These are phyloP conservation scores for Ptychadena robeensis DNA, from an alignment of 2,797 vertebrate genomes.

Conservation along the genomic window DNA sequence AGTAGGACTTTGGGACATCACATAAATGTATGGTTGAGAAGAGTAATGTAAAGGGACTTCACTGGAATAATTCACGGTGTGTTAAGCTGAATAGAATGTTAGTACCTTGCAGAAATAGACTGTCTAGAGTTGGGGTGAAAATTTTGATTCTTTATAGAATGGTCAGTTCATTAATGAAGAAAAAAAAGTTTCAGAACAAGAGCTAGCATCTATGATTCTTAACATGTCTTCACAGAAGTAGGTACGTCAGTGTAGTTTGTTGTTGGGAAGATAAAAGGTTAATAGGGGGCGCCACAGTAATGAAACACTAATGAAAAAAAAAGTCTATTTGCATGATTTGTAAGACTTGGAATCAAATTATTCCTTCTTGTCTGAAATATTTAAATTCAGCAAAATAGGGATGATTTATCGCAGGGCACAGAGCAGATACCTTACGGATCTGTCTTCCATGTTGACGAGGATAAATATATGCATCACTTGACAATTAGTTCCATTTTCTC, in stretches of 20 bases:
- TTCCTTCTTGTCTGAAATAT: conserved; percentile 37
- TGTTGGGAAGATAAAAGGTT: conserved; percentile 52
- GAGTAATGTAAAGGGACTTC: no score
- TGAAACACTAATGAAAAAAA: conserved; percentile 48
- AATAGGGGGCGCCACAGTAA: conserved; percentile 49
- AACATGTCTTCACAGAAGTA: conserved; percentile 8
- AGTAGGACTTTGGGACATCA: no score
- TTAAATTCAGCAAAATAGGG: conserved; percentile 16
- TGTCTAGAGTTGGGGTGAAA: no score
- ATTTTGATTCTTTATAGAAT: no score
- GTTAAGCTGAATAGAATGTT: no score
- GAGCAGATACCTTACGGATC: conserved; percentile 6
- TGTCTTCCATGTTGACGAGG: conserved; percentile 6
- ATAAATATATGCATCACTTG: conserved; percentile 20
- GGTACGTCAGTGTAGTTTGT: conserved; percentile 37
- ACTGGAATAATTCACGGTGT: no score
- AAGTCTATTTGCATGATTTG: conserved; percentile 35
- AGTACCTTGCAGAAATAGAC: no score
- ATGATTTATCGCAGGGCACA: conserved; percentile 27
- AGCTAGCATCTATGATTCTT: conserved; percentile 27
- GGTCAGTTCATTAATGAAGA: no score
- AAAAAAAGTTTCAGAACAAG: no score
- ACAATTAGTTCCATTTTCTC: conserved; percentile 7
- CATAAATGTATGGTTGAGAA: no score
- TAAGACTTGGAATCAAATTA: conserved; percentile 24